Evolutionary conservation across 2,888 invertebrate species (phyloP).

Genomic region (Tricholauxania praeusta): DNA sequence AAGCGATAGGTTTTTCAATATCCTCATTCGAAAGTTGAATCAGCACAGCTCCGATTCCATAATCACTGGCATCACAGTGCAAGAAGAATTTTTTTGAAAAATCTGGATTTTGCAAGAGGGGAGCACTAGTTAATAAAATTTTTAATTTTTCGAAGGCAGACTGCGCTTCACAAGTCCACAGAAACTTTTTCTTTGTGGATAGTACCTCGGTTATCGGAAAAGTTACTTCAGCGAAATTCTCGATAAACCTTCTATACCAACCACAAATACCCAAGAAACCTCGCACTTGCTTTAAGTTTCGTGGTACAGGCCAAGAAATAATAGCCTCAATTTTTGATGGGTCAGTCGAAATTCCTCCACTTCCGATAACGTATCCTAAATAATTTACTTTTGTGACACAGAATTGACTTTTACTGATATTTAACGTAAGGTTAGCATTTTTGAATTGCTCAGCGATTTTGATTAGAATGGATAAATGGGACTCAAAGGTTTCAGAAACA

Average conservation of each 20-base stretch:
- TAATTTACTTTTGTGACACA: constrained; percentile 7
- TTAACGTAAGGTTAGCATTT: neutral
- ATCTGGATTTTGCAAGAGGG: too few species aligned
- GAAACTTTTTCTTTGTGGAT: too few species aligned
- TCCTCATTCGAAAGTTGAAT: too few species aligned
- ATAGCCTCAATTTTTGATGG: constrained; percentile 27
- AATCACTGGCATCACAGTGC: too few species aligned
- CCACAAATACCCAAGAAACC: constrained; percentile 37
- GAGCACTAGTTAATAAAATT: too few species aligned
- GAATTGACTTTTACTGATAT: neutral
- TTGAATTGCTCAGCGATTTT: neutral
- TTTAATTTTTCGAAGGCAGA: too few species aligned
- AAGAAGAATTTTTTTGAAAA: too few species aligned
- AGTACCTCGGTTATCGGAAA: constrained; percentile 39
- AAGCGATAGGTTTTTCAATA: too few species aligned
- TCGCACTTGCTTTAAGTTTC: constrained; percentile 40
- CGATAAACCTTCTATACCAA: constrained; percentile 27
- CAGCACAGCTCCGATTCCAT: too few species aligned
- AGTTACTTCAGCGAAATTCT: constrained; percentile 5
- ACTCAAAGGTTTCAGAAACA: neutral
- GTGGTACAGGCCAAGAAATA: constrained; percentile 38
- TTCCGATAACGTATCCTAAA: constrained; percentile 1
- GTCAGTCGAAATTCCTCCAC: constrained; percentile 32
- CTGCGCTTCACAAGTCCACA: too few species aligned
- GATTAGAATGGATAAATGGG: neutral